Base-by-base conservation (phyloP, 2,113 vertebrate genomes). In the Lepisosteus osseus region DNA sequence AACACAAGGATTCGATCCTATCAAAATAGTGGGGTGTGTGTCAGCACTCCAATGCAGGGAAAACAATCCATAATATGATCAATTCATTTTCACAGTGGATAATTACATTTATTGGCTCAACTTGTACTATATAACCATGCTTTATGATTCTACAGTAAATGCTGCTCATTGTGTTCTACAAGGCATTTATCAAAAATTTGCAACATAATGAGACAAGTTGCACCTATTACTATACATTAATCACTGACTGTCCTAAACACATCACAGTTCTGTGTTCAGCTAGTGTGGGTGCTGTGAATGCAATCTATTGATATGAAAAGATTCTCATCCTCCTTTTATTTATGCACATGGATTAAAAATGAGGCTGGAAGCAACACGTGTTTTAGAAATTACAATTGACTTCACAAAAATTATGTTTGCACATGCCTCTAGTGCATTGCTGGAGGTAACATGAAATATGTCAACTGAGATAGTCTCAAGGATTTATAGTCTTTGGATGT, bases 91-190 rank as follows among this genome's bases (percentile, higher is more conserved):
- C 87, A 88, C 88, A 86, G 75, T 74, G 83, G 77, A 73, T 90
- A 91, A 90, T 90, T 92, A 86, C 85, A 87, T 90, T 89, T 88
- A 92, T 90, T 89, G 89, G 87, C 85, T 84, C 82, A 86, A 86
- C 86, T 86, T 83, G 84, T 82, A 87, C 83, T 84, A 85, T 79
- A 85, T 92, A 92, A 92, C 91, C 89, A 85, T 78, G 89, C 88
- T 88, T 90, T 93, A 92, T 90, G 85, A 93, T 91, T 90, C 90
- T 93, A 82, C 89, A 91, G 91, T 90, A 90, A 86, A 86, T 87
- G 86, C 89, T 84, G 88, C 74, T 85, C 86, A 85, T 85, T 85
- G 81, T 84, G 91, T 89, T 93, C 92, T 92, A 92, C 89, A 89
- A 88, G 86, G 86, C 85, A 92, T 90, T 90, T 88, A 91, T 93